Percentiles rank a stretch among this genome's conserved stretches.
Conservation (phyloP, 2,797 vertebrate genomes). For the Sebastiscus tertius region DNA sequence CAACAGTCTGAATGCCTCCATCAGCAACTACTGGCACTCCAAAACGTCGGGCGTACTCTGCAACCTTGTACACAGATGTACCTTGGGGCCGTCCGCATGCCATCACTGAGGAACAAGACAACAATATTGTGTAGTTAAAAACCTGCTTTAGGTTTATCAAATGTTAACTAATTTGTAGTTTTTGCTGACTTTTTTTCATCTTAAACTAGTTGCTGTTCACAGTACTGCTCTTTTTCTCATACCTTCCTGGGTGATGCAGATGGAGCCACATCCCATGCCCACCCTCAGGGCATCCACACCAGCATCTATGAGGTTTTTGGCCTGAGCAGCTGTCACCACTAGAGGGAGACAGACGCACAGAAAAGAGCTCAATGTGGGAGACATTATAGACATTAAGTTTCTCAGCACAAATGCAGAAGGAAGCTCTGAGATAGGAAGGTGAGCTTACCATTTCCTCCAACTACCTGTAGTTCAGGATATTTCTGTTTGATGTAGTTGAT, state of each 20-base stretch:
- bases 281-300: slow-evolving; percentile 93
- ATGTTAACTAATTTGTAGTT: background rate
- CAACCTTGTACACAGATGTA: slow-evolving; percentile 94
- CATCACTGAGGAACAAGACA: slow-evolving; percentile 84
- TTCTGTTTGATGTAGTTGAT: slow-evolving; percentile 94
- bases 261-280: slow-evolving; percentile 95
- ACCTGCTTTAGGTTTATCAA: background rate
- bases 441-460: slow-evolving; percentile 89
- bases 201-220: background rate
- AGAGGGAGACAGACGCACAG: slow-evolving; percentile 37
- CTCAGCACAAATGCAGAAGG: background rate
- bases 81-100: slow-evolving; percentile 93
- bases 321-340: slow-evolving; percentile 96
- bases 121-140: background rate
- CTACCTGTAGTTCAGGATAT: slow-evolving; percentile 91
- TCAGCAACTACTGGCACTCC: slow-evolving; percentile 94
- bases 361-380: background rate
- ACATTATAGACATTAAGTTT: background rate
- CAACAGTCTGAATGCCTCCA: slow-evolving; percentile 93
- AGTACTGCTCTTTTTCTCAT: background rate
- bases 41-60: slow-evolving; percentile 92
- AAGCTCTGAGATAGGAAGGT: background rate
- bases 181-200: background rate
- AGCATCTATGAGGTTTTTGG: slow-evolving; percentile 95
- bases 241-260: slow-evolving; percentile 98